Evolutionary conservation across 2,113 vertebrate species (phyloP).

Genomic region (Fregetta grallaria): DNA sequence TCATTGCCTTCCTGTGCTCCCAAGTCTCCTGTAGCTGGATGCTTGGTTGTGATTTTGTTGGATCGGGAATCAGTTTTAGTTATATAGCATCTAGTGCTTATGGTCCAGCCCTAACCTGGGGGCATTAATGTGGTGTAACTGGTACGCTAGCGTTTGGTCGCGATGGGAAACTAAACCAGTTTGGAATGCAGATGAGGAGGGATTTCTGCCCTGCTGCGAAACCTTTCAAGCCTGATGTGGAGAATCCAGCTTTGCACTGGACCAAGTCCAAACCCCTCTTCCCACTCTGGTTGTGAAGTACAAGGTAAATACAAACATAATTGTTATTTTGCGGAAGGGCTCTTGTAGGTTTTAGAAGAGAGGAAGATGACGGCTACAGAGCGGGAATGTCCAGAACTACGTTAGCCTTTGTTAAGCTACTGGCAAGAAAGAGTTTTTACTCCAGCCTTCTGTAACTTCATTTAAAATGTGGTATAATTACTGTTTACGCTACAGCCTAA

Average conservation of each 20-base stretch:
- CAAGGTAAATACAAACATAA: conserved; percentile 3
- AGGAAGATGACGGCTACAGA: background rate
- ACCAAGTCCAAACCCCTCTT: background rate
- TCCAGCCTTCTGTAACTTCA: background rate
- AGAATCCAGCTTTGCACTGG: background rate
- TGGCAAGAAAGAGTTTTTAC: background rate
- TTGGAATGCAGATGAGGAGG: background rate
- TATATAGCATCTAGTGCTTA: background rate
- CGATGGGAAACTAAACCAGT: background rate
- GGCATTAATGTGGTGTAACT: background rate
- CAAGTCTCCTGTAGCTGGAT: background rate
- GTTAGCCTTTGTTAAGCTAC: background rate
- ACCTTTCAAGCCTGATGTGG: background rate
- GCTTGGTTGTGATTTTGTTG: background rate
- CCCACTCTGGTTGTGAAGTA: background rate
- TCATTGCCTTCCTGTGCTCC: background rate
- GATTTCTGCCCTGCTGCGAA: background rate
- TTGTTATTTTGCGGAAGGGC: background rate
- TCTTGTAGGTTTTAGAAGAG: background rate
- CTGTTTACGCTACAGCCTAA: background rate
- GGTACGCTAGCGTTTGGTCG: background rate
- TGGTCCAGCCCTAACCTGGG: background rate
- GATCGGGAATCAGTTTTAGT: background rate
- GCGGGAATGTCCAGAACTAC: background rate
- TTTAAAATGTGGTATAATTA: conserved; percentile 23